Evolutionary conservation across 2,113 vertebrate species (phyloP).

Genomic region (Microcebus jonahi): DNA sequence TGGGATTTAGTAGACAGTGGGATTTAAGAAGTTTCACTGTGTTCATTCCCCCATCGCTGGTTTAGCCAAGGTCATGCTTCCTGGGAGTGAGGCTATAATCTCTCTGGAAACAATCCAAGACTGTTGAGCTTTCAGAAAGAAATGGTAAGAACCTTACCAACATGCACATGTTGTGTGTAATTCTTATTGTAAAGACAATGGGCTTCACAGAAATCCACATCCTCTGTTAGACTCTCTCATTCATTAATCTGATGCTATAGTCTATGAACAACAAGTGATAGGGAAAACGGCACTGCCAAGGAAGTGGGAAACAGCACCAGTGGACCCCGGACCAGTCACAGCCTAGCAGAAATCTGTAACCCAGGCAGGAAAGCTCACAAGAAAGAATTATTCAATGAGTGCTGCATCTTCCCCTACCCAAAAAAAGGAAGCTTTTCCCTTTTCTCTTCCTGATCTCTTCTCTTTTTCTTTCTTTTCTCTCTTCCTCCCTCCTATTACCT

Average conservation of each 20-base stretch:
- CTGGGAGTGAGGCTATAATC: background rate
- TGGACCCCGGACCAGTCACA: conserved; percentile 47
- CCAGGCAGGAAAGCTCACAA: background rate
- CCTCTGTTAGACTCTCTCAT: conserved; percentile 3
- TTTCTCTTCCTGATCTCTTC: fast-evolving
- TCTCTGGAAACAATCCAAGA: background rate
- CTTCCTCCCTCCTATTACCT: background rate
- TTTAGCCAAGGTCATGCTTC: conserved; percentile 19
- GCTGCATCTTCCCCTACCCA: conserved; percentile 49
- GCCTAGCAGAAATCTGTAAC: conserved; percentile 37
- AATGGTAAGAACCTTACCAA: background rate
- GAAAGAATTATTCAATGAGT: conserved; percentile 60
- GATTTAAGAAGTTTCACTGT: conserved; percentile 20
- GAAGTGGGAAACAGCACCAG: conserved; percentile 27
- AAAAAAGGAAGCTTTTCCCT: conserved; percentile 6
- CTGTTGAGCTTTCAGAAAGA: background rate
- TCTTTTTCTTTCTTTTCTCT: background rate
- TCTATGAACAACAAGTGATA: conserved; percentile 62
- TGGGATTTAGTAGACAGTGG: background rate
- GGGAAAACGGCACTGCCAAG: background rate
- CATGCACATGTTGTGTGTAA: background rate
- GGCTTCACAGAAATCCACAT: background rate
- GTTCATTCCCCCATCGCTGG: background rate
- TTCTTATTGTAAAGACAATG: background rate
- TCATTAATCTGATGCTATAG: conserved; percentile 56